Base-by-base conservation (phyloP, 1,140 invertebrate genomes). In the Cheumatopsyche charites region DNA sequence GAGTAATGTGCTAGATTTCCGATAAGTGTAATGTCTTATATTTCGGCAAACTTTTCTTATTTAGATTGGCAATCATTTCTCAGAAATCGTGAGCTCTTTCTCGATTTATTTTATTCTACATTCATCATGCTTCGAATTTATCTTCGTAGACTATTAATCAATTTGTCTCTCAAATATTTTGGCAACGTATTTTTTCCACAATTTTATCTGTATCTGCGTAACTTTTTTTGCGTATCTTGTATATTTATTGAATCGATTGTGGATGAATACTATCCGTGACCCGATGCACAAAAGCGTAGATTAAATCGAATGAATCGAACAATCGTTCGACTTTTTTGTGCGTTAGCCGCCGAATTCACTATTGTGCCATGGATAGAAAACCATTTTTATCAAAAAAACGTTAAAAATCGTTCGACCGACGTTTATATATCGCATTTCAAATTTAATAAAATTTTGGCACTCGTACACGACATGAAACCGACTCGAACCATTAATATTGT, bases 161-260 rank as follows among this genome's bases (percentile, higher is more conserved):
- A 52, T 52, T 52, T 6, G 6, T 6, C 19, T 52, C 19, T 52
- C 15, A 17, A n/a, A 52, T 52, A 52, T 52, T 52, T 52, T 17
- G 13, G 47, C 7, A 15, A 52, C 47, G 47, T 17, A 1, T 52
- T 7, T 52, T 15, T 13, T 13, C 47, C 3, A 36, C 29, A 36
- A 4, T 36, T 36, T 4, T 52, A 2, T 52, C 19, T 52, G n/a
- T 17, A 52, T 9, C 47, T 13, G n/a, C 15, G 19, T 52, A 17
- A 36, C 29, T 3, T 4, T 52, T 17, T 17, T 52, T 1, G 15
- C n/a, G 47, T 52, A 17, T 52, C n/a, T 52, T 5, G 1, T 17
- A 26, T 13, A 41, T 43, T 26, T 66, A 23, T 17, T 13, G 47
- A 66, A 66, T 66, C 63, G 23, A 66, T 66, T 66, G 12, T 66